Evolutionary conservation across 2,888 invertebrate species (phyloP).

Genomic region (Argyresthia albistria): DNA sequence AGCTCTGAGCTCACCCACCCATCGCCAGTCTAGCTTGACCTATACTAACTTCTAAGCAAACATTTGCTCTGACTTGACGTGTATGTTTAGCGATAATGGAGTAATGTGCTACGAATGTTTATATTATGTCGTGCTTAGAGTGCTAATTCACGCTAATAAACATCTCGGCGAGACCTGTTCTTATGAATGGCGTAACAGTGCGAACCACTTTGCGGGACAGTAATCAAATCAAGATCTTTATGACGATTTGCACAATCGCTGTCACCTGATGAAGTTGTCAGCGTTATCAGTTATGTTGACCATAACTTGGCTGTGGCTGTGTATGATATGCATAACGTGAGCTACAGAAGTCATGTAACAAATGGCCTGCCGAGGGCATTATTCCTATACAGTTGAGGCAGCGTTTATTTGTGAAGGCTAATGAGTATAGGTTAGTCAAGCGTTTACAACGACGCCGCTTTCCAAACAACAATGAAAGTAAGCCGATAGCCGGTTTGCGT

Average conservation of each 20-base stretch:
- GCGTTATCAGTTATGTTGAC: too few relatives aligned
- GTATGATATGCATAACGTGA: too few relatives aligned
- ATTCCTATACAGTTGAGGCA: constrained; percentile 10
- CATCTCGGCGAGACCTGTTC: not conserved
- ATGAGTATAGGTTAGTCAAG: constrained; percentile 16
- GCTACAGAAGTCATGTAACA: too few relatives aligned
- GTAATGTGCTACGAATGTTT: constrained; percentile 49
- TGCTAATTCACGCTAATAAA: constrained; percentile 34
- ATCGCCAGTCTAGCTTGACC: constrained; percentile 13
- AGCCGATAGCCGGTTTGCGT: constrained; percentile 12
- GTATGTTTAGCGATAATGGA: constrained; percentile 43
- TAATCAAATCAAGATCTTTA: too few relatives aligned
- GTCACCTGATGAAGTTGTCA: too few relatives aligned
- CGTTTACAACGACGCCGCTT: constrained; percentile 14
- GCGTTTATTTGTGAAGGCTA: constrained; percentile 13
- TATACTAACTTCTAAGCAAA: constrained; percentile 39
- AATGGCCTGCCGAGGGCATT: not conserved
- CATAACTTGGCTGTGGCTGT: too few relatives aligned
- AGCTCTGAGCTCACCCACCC: not conserved
- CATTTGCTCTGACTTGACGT: constrained; percentile 41
- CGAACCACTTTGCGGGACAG: too few relatives aligned
- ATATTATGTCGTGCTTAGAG: constrained; percentile 32
- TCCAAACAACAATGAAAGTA: constrained; percentile 21
- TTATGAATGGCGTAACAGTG: not conserved
- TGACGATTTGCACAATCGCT: too few relatives aligned